These are phyloP conservation scores for Elgonia sp. DNA, from an alignment of 2,888 invertebrate genomes.

Conservation along the genomic window DNA sequence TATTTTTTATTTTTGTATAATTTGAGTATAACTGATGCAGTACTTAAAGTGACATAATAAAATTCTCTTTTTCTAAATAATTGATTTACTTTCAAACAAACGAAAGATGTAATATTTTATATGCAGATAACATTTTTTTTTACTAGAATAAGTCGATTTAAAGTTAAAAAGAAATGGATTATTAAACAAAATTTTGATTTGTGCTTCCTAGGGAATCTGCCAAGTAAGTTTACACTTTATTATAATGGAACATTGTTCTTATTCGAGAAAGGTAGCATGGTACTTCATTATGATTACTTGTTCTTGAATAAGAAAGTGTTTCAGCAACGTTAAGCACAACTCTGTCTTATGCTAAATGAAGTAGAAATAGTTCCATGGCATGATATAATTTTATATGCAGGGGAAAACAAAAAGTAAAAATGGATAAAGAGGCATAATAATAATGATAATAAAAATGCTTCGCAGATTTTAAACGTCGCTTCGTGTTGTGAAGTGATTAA, in stretches of 20 bases:
- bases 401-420: slow-evolving; percentile 6
- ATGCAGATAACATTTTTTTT: slow-evolving; percentile 2
- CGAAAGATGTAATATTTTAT: neutral
- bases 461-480: slow-evolving; percentile 55
- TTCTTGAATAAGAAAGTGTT: slow-evolving; percentile 55
- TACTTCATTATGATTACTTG: slow-evolving; percentile 21
- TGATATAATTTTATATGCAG: slow-evolving; percentile 39
- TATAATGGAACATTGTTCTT: slow-evolving; percentile 46
- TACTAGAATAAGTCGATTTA: slow-evolving; percentile 46
- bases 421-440: neutral
- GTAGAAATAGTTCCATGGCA: slow-evolving; percentile 57
- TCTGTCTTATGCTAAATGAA: slow-evolving; percentile 56
- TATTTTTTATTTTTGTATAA: neutral
- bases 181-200: slow-evolving; percentile 84
- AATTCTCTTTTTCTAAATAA: no score
- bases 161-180: slow-evolving; percentile 33
- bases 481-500: slow-evolving; percentile 60
- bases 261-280: slow-evolving; percentile 51
- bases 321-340: slow-evolving; percentile 57
- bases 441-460: slow-evolving; percentile 25
- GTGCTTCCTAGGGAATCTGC: slow-evolving; percentile 88
- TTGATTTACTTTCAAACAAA: neutral
- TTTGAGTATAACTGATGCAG: neutral
- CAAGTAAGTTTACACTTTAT: slow-evolving; percentile 87
- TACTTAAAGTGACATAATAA: neutral